Evolutionary conservation across 2,888 invertebrate species (phyloP).

Genomic region (Trachelus troglodyta): DNA sequence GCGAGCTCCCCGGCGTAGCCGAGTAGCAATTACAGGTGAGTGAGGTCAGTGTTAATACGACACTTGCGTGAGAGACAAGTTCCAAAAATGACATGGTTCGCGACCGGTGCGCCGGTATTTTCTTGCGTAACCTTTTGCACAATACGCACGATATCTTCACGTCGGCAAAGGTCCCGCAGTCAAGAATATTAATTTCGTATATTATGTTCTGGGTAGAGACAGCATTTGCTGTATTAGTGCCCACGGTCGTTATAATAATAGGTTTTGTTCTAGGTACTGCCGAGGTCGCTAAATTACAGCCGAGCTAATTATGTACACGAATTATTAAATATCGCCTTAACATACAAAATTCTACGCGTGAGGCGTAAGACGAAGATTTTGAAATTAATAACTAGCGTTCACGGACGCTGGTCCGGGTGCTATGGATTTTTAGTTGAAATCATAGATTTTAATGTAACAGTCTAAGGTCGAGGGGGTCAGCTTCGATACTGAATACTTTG

Average conservation of each 20-base stretch:
- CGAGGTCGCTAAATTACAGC: slow-evolving; percentile 38
- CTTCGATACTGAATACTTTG: not conserved
- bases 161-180: slow-evolving; percentile 38
- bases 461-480: not conserved
- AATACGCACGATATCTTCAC: slow-evolving; percentile 39
- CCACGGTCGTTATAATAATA: slow-evolving; percentile 48
- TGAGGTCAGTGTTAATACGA: slow-evolving; percentile 65
- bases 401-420: not conserved
- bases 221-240: slow-evolving; percentile 38
- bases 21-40: slow-evolving; percentile 63
- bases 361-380: not conserved
- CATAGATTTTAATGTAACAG: not conserved
- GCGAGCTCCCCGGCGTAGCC: not conserved
- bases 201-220: slow-evolving; percentile 14
- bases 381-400: not conserved
- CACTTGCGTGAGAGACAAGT: slow-evolving; percentile 61
- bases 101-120: slow-evolving; percentile 35
- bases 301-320: slow-evolving; percentile 37
- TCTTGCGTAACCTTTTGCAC: slow-evolving; percentile 43
- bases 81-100: slow-evolving; percentile 65
- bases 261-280: slow-evolving; percentile 32
- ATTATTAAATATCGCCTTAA: slow-evolving; percentile 17
- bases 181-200: slow-evolving; percentile 52
- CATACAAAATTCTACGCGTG: not conserved
- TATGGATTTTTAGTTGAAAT: not conserved